phyloP scores from a whole-genome alignment of 2,113 vertebrate genomes.

The Crotophaga sulcirostris region DNA sequence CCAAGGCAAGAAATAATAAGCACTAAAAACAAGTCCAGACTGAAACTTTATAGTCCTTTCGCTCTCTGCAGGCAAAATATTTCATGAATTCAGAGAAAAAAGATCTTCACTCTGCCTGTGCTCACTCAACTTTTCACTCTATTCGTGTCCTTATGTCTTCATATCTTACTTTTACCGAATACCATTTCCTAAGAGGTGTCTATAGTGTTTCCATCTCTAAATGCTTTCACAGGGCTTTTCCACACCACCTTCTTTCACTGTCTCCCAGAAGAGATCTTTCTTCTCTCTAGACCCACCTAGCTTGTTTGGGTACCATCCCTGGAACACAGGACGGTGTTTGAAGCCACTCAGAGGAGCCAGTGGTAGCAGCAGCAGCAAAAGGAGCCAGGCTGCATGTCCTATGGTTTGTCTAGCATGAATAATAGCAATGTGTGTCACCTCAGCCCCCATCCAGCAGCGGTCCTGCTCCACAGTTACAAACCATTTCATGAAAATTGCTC shows the following conservation, averaged over 20 bases:
- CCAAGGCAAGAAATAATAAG: constrained; percentile 17
- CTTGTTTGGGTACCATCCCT: neutral
- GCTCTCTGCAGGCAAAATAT: neutral
- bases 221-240: neutral
- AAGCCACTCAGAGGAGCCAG: neutral
- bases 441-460: neutral
- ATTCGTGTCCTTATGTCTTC: neutral
- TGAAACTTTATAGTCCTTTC: neutral
- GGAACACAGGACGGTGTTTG: neutral
- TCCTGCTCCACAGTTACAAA: neutral
- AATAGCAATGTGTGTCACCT: neutral
- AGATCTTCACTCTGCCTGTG: neutral
- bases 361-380: neutral
- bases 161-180: neutral
- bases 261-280: neutral
- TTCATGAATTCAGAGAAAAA: neutral
- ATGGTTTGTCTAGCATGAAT: neutral
- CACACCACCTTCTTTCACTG: neutral
- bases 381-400: neutral
- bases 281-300: neutral
- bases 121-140: neutral
- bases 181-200: neutral
- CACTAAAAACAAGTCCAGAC: neutral
- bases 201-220: neutral
- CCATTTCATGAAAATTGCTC: neutral